Evolutionary conservation across 2,113 vertebrate species (phyloP).

Genomic region (Thinocorus orbignyianus): DNA sequence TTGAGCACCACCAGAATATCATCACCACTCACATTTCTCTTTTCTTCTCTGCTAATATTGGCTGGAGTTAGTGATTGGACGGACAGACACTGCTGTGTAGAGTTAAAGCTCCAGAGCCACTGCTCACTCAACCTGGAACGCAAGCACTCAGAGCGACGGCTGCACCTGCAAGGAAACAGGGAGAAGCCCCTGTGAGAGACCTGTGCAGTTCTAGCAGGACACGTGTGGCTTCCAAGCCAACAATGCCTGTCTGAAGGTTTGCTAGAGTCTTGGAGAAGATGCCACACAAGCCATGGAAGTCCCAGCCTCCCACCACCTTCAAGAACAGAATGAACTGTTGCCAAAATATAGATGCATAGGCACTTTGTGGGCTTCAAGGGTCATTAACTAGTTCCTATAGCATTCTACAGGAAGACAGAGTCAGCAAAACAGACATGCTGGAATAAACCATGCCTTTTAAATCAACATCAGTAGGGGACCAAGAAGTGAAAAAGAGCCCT

Average conservation of each 20-base stretch:
- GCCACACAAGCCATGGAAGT: neutral
- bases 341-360: neutral
- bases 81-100: conserved; percentile 83
- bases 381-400: neutral
- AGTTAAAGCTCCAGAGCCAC: conserved; percentile 96
- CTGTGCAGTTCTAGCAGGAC: neutral
- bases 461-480: neutral
- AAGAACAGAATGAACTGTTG: neutral
- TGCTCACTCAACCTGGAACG: conserved; percentile 79
- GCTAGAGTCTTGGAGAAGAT: neutral
- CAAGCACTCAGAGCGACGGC: conserved; percentile 80
- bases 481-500: neutral
- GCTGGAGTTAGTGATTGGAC: conserved; percentile 84
- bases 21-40: conserved; percentile 77
- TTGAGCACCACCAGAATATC: neutral
- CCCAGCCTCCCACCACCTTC: neutral
- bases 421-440: neutral
- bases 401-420: neutral
- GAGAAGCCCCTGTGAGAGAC: neutral
- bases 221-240: neutral
- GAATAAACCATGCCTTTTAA: neutral
- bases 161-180: conserved; percentile 77
- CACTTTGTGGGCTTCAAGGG: neutral
- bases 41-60: conserved; percentile 91
- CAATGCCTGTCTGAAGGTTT: neutral